Evolutionary conservation across 2,888 invertebrate species (phyloP).

Genomic region (Rhagium mordax): DNA sequence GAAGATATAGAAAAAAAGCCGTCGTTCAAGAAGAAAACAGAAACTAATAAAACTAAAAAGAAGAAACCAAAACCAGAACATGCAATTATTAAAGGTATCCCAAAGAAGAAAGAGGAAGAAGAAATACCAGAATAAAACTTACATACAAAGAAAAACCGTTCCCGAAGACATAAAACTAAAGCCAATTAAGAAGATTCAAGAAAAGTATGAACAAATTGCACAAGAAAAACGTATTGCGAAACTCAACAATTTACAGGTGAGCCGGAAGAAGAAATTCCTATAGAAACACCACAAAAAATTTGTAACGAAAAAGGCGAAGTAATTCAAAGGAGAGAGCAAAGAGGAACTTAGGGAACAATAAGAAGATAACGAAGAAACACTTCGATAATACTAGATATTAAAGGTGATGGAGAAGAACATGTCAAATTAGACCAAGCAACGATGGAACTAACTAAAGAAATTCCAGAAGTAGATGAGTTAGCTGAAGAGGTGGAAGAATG

Average conservation of each 20-base stretch:
- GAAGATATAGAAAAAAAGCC: conserved; percentile 52
- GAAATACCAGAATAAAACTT: conserved; percentile 68
- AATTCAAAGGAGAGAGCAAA: conserved; percentile 55
- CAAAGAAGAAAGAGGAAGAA: conserved; percentile 62
- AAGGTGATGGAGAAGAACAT: no score
- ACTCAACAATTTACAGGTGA: conserved; percentile 51
- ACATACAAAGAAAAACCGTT: conserved; percentile 61
- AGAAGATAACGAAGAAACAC: conserved; percentile 46
- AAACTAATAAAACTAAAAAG: conserved; percentile 61
- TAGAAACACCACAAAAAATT: conserved; percentile 52
- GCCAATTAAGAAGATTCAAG: conserved; percentile 64
- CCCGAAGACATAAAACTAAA: conserved; percentile 65
- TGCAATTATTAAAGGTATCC: conserved; percentile 57
- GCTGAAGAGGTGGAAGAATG: background rate
- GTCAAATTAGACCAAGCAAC: no score
- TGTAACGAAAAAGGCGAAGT: conserved; percentile 57
- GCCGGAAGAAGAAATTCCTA: conserved; percentile 54
- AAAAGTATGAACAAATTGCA: conserved; percentile 57
- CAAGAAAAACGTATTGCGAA: conserved; percentile 44
- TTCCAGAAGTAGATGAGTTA: conserved; percentile 31
- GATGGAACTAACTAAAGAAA: background rate
- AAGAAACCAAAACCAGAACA: conserved; percentile 57
- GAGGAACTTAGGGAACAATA: no score
- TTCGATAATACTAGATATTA: no score
- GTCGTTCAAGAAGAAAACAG: conserved; percentile 57